Conservation (phyloP, 2,113 vertebrate species). For the Pluvianellus socialis region DNA sequence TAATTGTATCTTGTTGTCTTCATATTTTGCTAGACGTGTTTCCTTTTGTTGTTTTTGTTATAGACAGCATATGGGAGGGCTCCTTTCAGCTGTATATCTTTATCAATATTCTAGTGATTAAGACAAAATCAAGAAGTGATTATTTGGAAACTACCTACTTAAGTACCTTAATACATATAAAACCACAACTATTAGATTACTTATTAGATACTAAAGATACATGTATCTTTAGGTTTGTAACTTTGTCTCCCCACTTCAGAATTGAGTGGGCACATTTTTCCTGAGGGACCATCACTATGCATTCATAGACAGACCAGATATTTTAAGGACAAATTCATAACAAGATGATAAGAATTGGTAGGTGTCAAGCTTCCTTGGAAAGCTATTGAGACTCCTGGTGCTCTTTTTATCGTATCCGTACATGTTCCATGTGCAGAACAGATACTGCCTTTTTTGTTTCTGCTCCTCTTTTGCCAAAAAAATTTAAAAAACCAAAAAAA, state of each 20-base stretch:
- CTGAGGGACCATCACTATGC: neutral
- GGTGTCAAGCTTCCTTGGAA: neutral
- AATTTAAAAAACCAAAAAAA: too few species aligned
- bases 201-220: neutral
- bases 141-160: neutral
- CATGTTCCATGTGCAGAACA: neutral
- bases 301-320: neutral
- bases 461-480: neutral
- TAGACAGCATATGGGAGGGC: neutral
- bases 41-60: neutral
- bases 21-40: neutral
- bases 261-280: neutral
- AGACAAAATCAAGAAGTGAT: neutral
- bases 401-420: neutral
- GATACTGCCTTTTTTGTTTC: neutral
- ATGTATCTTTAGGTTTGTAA: neutral
- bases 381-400: neutral
- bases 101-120: neutral
- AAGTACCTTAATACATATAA: neutral
- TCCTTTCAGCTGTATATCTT: neutral
- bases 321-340: neutral
- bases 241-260: neutral
- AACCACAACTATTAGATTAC: neutral
- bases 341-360: neutral
- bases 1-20: neutral